phyloP scores from a whole-genome alignment of 2,797 vertebrate genomes.

The Holocentrus rufus region DNA sequence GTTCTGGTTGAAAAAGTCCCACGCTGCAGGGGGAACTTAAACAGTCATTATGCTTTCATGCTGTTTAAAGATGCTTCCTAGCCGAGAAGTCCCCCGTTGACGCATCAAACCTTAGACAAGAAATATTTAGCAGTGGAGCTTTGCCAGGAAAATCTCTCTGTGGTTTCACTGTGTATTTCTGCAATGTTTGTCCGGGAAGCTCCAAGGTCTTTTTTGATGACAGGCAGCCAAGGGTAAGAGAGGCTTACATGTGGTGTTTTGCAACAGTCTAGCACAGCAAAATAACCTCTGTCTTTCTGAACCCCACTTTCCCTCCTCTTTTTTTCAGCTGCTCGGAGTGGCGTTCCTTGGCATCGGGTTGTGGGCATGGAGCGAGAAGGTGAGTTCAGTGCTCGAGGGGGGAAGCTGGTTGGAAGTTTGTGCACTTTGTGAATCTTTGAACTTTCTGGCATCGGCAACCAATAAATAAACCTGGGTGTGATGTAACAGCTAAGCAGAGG shows the following conservation, averaged over 20 bases:
- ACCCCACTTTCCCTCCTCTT: slow-evolving; percentile 5
- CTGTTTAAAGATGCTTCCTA: slow-evolving; percentile 52
- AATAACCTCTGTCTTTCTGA: slow-evolving; percentile 29
- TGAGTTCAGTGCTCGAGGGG: slow-evolving; percentile 70
- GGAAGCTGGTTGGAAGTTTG: background rate
- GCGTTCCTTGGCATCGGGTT: slow-evolving; percentile 96
- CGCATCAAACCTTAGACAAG: slow-evolving; percentile 48
- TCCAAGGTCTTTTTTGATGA: background rate
- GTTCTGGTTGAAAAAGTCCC: slow-evolving; percentile 21
- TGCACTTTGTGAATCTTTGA: background rate
- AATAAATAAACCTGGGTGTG: slow-evolving; percentile 1
- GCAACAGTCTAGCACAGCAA: slow-evolving; percentile 46
- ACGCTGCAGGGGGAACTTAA: slow-evolving; percentile 6
- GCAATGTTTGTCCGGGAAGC: slow-evolving; percentile 8
- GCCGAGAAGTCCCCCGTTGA: slow-evolving; percentile 52
- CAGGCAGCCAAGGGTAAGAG: background rate
- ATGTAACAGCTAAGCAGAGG: background rate
- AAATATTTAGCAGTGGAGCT: slow-evolving; percentile 55
- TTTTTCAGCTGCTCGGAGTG: slow-evolving; percentile 91
- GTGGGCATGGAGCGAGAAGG: slow-evolving; percentile 99
- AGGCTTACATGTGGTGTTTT: slow-evolving; percentile 21
- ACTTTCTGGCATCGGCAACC: background rate
- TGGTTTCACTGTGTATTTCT: slow-evolving; percentile 45
- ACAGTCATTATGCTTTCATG: slow-evolving; percentile 18
- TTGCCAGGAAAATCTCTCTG: slow-evolving; percentile 68